Conservation (phyloP, 2,113 vertebrate species). For the Gasterosteus aculeatus region DNA sequence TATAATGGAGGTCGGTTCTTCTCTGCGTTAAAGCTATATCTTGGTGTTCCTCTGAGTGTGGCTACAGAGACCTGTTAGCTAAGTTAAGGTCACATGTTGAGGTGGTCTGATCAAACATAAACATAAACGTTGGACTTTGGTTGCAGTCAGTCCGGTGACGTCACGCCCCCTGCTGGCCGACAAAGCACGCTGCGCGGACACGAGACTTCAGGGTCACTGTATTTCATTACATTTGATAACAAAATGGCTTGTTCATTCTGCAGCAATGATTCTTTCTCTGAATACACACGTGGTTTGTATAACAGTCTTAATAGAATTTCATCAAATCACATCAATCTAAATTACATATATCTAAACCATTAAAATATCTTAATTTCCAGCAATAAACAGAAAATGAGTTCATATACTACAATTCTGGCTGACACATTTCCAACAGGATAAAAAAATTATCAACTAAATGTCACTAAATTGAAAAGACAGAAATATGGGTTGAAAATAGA, state of each 20-base stretch:
- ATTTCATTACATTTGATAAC: slow-evolving; percentile 65
- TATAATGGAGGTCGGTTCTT: neutral
- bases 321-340: slow-evolving; percentile 53
- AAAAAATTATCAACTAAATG: neutral
- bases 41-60: neutral
- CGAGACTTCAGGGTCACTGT: slow-evolving; percentile 48
- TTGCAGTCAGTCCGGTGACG: neutral
- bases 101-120: neutral
- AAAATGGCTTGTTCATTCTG: slow-evolving; percentile 77
- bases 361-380: slow-evolving; percentile 42
- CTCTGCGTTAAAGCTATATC: neutral
- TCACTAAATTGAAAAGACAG: slow-evolving; percentile 6
- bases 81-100: neutral
- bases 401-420: slow-evolving; percentile 4
- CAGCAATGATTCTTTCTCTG: slow-evolving; percentile 64
- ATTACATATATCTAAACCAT: slow-evolving; percentile 39
- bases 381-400: slow-evolving; percentile 5
- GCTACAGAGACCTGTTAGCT: neutral
- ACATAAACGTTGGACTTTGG: slow-evolving; percentile 26
- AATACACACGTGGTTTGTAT: slow-evolving; percentile 72
- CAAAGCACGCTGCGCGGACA: neutral
- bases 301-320: slow-evolving; percentile 71
- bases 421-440: slow-evolving; percentile 10
- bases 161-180: slow-evolving; percentile 55
- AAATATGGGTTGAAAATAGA: neutral